A percentile compares a stretch with the other conserved stretches of the same genome.
Conservation (phyloP, 1,140 invertebrate genomes). For the Microplitis mediator region DNA sequence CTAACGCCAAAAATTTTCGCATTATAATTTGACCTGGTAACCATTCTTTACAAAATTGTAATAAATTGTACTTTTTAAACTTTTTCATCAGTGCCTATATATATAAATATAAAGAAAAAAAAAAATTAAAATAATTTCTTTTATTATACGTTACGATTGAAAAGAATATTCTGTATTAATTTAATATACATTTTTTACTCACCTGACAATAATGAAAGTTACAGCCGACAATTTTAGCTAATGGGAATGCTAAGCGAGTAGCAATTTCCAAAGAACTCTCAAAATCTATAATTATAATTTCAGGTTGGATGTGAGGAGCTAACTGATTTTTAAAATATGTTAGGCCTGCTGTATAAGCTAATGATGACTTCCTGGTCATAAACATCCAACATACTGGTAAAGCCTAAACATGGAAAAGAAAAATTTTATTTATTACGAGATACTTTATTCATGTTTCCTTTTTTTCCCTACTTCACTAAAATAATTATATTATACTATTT, state of each 20-base stretch:
- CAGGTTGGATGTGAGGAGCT: not conserved
- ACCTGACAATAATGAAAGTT: too few species aligned
- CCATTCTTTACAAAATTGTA: not conserved
- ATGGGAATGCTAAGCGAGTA: too few species aligned
- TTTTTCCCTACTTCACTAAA: too few species aligned
- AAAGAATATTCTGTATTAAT: too few species aligned
- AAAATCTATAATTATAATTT: not conserved
- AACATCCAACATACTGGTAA: not conserved
- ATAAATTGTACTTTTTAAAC: not conserved
- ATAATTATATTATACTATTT: too few species aligned
- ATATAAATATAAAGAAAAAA: too few species aligned
- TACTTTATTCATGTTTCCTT: too few species aligned
- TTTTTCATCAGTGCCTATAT: not conserved
- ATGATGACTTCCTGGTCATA: not conserved
- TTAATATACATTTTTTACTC: too few species aligned
- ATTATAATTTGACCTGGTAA: not conserved
- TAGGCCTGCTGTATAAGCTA: not conserved
- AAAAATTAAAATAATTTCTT: too few species aligned
- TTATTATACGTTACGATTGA: too few species aligned
- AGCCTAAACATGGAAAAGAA: not conserved
- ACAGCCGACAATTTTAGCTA: too few species aligned
- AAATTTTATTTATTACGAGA: not conserved
- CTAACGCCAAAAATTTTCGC: not conserved
- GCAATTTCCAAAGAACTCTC: too few species aligned
- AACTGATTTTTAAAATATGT: not conserved